These are phyloP conservation scores for Arrhopalites spinosus DNA, from an alignment of 2,888 invertebrate species.

Conservation along the genomic window DNA sequence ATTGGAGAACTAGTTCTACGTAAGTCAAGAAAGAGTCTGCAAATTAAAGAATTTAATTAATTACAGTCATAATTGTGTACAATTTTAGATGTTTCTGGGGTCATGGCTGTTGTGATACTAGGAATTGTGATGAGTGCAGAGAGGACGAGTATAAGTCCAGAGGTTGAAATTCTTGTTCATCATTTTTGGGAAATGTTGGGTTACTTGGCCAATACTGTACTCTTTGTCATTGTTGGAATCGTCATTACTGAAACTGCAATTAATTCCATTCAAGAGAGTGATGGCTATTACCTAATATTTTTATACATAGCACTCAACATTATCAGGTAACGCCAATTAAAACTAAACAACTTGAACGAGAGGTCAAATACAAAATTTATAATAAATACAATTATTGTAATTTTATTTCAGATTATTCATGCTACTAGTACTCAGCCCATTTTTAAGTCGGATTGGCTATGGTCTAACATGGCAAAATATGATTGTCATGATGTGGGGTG, in stretches of 20 bases:
- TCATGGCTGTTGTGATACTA: slow-evolving; percentile 61
- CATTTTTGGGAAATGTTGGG: slow-evolving; percentile 61
- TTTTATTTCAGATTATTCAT: slow-evolving; percentile 59
- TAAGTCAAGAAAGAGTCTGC: no score
- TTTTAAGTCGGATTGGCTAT: slow-evolving; percentile 65
- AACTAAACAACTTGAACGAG: background rate
- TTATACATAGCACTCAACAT: slow-evolving; percentile 59
- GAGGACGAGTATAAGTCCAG: slow-evolving; percentile 60
- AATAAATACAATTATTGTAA: background rate
- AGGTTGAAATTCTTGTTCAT: slow-evolving; percentile 60
- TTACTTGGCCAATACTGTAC: slow-evolving; percentile 64
- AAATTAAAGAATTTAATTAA: no score
- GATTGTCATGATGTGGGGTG: slow-evolving; percentile 68
- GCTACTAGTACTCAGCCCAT: slow-evolving; percentile 63
- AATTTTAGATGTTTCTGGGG: slow-evolving; percentile 59
- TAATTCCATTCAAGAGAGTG: slow-evolving; percentile 61
- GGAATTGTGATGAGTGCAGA: slow-evolving; percentile 60
- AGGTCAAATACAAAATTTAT: background rate
- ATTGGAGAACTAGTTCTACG: slow-evolving; percentile 50
- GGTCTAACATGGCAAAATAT: slow-evolving; percentile 67
- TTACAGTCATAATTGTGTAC: no score
- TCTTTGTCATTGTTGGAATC: slow-evolving; percentile 68
- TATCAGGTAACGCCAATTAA: slow-evolving; percentile 57
- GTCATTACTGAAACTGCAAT: slow-evolving; percentile 66
- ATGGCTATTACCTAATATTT: slow-evolving; percentile 63